Percentiles rank a stretch among this genome's conserved stretches.
Evolutionary conservation across 2,888 invertebrate genomes (phyloP).

Genomic region (Neria commutata): DNA sequence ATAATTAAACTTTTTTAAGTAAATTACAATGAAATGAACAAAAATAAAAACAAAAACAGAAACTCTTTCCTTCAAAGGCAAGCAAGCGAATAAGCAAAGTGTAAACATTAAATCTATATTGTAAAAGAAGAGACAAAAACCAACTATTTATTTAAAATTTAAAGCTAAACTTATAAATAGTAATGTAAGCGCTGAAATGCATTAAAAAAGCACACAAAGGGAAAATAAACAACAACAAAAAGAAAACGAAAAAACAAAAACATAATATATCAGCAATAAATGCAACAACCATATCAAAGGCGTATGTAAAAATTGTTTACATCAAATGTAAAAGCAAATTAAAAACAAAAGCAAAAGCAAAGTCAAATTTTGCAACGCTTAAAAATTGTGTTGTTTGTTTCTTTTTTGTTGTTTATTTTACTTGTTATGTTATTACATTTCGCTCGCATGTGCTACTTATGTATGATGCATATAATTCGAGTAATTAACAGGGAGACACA

Average conservation of each 20-base stretch:
- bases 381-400: no score
- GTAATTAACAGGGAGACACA: conserved; percentile 3
- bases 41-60: conserved; percentile 31
- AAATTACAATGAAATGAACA: no score
- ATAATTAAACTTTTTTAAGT: no score
- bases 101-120: conserved; percentile 29
- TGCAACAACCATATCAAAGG: conserved; percentile 58
- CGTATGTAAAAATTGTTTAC: conserved; percentile 53
- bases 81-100: conserved; percentile 37
- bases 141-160: no score
- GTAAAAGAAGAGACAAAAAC: conserved; percentile 22
- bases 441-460: conserved; percentile 4
- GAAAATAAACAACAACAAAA: conserved; percentile 3
- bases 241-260: conserved; percentile 27
- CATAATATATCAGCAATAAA: conserved; percentile 57
- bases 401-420: conserved; percentile 26
- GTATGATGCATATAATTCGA: neutral
- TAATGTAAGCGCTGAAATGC: no score
- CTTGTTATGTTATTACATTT: conserved; percentile 25
- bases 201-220: conserved; percentile 1
- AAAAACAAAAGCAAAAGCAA: conserved; percentile 16
- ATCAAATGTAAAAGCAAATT: conserved; percentile 43
- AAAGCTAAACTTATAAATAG: no score
- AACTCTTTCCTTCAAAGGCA: conserved; percentile 45
- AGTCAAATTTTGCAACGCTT: conserved; percentile 25